Evolutionary conservation across 1,140 invertebrate species (phyloP).

Genomic region (Acromyrmex echinatior): DNA sequence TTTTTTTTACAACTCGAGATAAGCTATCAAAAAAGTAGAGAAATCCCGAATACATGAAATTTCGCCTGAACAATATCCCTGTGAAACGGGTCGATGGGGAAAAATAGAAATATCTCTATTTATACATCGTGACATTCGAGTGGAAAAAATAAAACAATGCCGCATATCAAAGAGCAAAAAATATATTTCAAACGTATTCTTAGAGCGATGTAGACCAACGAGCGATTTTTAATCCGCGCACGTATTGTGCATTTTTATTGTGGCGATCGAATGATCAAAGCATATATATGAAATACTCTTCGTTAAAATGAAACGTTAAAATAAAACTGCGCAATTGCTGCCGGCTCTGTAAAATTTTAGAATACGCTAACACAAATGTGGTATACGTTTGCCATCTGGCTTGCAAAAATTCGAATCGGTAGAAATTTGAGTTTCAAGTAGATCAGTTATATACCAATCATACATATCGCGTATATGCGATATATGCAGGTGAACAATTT

Average conservation of each 20-base stretch:
- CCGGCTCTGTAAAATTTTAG: conserved; percentile 30
- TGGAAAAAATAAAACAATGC: conserved; percentile 36
- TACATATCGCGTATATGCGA: not conserved
- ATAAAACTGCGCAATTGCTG: conserved; percentile 34
- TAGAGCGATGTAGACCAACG: conserved; percentile 10
- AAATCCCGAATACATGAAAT: conserved; percentile 13
- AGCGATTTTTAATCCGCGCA: conserved; percentile 17
- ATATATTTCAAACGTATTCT: conserved; percentile 36
- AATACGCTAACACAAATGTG: conserved; percentile 19
- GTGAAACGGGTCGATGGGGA: not conserved
- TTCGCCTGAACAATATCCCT: conserved; percentile 26
- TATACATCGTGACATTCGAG: conserved; percentile 31
- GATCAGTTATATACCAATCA: conserved; percentile 44
- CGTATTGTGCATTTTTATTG: conserved; percentile 35
- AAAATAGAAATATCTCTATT: conserved; percentile 42
- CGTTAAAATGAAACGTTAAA: conserved; percentile 44
- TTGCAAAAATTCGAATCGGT: conserved; percentile 46
- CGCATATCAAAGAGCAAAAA: conserved; percentile 32
- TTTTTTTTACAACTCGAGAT: conserved; percentile 5
- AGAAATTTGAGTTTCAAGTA: conserved; percentile 48
- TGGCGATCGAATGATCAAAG: conserved; percentile 33
- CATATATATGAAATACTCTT: conserved; percentile 33
- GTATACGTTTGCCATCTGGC: conserved; percentile 4
- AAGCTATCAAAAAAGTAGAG: not conserved
- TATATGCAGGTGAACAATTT: conserved; percentile 40